phyloP scores from a whole-genome alignment of 2,888 invertebrate genomes.

The Campaea margaritaria region DNA sequence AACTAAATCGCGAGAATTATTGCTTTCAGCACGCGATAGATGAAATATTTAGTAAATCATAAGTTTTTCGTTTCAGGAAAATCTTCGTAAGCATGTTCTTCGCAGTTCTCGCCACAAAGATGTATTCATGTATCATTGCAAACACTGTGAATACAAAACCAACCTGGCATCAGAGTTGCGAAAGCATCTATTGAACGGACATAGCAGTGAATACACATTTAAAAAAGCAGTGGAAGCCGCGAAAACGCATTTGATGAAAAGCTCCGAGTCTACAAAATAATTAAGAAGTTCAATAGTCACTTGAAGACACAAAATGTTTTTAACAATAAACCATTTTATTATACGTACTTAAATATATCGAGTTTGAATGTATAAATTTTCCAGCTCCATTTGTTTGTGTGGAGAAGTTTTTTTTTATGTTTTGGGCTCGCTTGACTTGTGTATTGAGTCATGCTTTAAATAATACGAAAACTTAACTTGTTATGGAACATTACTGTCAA shows the following conservation, averaged over 20 bases:
- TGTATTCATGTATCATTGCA: slow-evolving; percentile 91
- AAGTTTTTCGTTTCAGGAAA: slow-evolving; percentile 86
- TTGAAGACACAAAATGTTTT: not conserved
- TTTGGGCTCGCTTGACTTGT: no score
- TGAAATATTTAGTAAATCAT: no score
- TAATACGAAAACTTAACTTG: no score
- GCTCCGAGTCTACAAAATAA: not conserved
- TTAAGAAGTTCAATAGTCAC: no score
- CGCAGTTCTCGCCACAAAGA: slow-evolving; percentile 92
- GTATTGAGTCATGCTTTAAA: no score
- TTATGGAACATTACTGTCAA: not conserved
- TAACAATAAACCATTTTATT: not conserved
- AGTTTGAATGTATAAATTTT: no score
- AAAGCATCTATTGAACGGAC: slow-evolving; percentile 86
- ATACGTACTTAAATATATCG: no score
- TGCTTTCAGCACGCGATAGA: no score
- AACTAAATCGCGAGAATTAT: no score
- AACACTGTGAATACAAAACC: slow-evolving; percentile 85
- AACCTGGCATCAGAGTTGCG: slow-evolving; percentile 89
- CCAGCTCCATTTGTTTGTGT: no score
- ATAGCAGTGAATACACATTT: slow-evolving; percentile 81
- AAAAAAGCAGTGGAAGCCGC: slow-evolving; percentile 78
- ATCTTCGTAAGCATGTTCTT: slow-evolving; percentile 94
- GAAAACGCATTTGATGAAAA: slow-evolving; percentile 62
- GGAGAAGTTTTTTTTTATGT: no score